Evolutionary conservation across 2,797 vertebrate genomes (phyloP).

Genomic region (Chromis chromis): DNA sequence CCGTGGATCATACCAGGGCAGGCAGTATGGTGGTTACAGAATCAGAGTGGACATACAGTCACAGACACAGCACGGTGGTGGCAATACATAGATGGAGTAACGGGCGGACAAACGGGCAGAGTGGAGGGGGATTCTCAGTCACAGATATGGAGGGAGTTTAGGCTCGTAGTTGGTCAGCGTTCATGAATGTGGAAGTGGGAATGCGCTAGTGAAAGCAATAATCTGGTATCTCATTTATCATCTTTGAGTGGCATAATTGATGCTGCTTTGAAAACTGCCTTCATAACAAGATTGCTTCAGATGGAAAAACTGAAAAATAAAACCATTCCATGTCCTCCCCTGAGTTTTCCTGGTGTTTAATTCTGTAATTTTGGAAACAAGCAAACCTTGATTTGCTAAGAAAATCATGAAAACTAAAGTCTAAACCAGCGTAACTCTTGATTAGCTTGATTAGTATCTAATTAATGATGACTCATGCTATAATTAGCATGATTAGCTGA

Average conservation of each 20-base stretch:
- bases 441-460: conserved; percentile 26
- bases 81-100: conserved; percentile 60
- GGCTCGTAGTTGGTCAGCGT: conserved; percentile 24
- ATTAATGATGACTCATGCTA: conserved; percentile 37
- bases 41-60: conserved; percentile 72
- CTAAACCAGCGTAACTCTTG: conserved; percentile 10
- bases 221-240: conserved; percentile 33
- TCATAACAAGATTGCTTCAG: conserved; percentile 41
- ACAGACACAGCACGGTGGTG: conserved; percentile 73
- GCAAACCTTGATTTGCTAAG: not conserved
- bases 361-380: conserved; percentile 4
- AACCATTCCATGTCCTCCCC: not conserved
- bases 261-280: conserved; percentile 59
- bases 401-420: conserved; percentile 5
- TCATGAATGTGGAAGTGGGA: conserved; percentile 25
- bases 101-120: conserved; percentile 53
- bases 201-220: conserved; percentile 27
- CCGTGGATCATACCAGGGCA: conserved; percentile 66
- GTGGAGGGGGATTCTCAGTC: conserved; percentile 51
- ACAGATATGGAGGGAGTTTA: conserved; percentile 58
- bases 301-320: conserved; percentile 14
- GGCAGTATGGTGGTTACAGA: conserved; percentile 67
- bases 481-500: conserved; percentile 39
- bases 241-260: conserved; percentile 24
- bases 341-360: conserved; percentile 7